phyloP scores from a whole-genome alignment of 2,113 vertebrate genomes.

The Myotis brandtii region DNA sequence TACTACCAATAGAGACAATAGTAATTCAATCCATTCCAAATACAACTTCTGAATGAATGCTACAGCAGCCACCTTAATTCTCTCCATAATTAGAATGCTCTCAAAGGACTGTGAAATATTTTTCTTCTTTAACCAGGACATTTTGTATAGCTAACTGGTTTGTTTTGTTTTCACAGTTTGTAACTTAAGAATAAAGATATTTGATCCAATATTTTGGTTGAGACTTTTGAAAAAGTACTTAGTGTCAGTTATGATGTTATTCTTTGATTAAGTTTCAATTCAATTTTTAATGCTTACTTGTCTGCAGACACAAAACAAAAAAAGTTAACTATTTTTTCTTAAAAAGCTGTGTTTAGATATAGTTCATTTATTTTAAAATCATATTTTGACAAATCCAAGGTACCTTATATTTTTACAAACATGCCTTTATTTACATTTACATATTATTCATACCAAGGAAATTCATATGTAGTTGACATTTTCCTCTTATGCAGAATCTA shows the following conservation, averaged over 20 bases:
- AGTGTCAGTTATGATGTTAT: neutral
- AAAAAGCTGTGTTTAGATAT: neutral
- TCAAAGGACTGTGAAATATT: neutral
- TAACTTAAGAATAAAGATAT: neutral
- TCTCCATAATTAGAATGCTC: neutral
- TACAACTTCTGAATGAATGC: neutral
- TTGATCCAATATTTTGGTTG: neutral
- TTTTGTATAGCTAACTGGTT: neutral
- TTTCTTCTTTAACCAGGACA: neutral
- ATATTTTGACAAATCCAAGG: neutral
- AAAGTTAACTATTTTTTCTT: neutral
- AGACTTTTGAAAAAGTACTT: neutral
- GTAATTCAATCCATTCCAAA: neutral
- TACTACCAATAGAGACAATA: neutral
- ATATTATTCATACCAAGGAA: neutral
- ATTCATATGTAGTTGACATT: neutral
- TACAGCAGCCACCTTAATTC: neutral
- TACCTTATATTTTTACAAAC: slow-evolving; percentile 8
- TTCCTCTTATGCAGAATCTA: neutral
- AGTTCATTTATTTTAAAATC: neutral
- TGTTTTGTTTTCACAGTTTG: neutral
- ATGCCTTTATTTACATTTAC: neutral
- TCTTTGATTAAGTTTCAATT: neutral
- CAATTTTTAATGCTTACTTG: neutral
- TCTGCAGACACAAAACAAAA: neutral